Percentiles rank a stretch among this genome's conserved stretches.
Conservation (phyloP, 1,140 invertebrate genomes). For the Drosophila watanabei region DNA sequence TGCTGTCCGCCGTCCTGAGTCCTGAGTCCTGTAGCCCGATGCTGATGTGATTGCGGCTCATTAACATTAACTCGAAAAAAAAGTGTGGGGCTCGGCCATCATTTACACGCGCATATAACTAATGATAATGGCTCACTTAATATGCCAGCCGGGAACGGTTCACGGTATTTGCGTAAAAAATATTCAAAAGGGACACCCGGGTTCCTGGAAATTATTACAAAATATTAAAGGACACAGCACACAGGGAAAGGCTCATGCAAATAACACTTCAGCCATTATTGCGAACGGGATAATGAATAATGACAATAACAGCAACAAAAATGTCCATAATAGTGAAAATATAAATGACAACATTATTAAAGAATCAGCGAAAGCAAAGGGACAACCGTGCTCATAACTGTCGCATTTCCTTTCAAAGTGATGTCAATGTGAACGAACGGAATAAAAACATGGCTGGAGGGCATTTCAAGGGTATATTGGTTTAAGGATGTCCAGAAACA, state of each 20-base stretch:
- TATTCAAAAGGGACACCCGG: conserved; percentile 28
- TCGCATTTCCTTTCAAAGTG: conserved; percentile 55
- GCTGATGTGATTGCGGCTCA: conserved; percentile 64
- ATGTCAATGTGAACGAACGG: conserved; percentile 53
- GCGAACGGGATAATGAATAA: conserved; percentile 67
- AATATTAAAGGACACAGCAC: conserved; percentile 41
- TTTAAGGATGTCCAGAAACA: not conserved
- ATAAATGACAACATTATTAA: conserved; percentile 78
- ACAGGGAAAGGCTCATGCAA: conserved; percentile 24
- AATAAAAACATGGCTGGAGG: conserved; percentile 2
- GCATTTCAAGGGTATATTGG: not conserved
- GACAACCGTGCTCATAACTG: conserved; percentile 41
- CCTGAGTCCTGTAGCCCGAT: conserved; percentile 34
- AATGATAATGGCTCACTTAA: conserved; percentile 73
- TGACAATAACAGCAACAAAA: conserved; percentile 55
- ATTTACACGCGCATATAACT: conserved; percentile 57
- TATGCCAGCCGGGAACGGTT: conserved; percentile 45
- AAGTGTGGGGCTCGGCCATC: conserved; percentile 26
- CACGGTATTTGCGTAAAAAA: conserved; percentile 50
- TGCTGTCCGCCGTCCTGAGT: conserved; percentile 1
- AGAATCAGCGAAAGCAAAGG: conserved; percentile 43
- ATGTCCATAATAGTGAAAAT: conserved; percentile 47
- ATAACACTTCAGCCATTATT: conserved; percentile 39
- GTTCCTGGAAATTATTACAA: conserved; percentile 38
- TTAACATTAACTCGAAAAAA: conserved; percentile 50